A percentile compares a stretch with the other conserved stretches of the same genome.
Evolutionary conservation across 2,113 vertebrate genomes (phyloP).

Genomic region (Nannobrachium achirus): DNA sequence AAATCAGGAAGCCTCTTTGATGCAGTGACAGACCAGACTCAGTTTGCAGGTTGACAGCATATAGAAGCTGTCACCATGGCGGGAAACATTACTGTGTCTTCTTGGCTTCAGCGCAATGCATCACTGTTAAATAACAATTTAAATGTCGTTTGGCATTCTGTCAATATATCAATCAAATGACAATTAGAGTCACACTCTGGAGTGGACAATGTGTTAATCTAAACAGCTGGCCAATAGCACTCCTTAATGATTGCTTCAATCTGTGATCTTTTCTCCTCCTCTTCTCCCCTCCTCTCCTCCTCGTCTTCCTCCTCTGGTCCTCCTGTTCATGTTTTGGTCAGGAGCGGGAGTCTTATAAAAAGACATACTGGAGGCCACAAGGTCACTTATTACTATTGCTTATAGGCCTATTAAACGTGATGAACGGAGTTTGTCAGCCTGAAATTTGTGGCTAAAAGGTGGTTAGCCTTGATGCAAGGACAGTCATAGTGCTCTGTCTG

Average conservation of each 20-base stretch:
- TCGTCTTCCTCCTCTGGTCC: not conserved
- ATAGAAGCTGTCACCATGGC: slow-evolving; percentile 15
- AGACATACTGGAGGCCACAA: slow-evolving; percentile 1
- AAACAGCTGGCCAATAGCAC: not conserved
- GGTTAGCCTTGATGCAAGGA: slow-evolving; percentile 23
- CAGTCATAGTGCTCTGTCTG: slow-evolving; percentile 32
- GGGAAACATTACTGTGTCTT: slow-evolving; percentile 12
- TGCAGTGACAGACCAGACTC: slow-evolving; percentile 44
- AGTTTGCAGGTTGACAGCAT: slow-evolving; percentile 46
- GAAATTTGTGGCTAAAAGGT: too few species aligned
- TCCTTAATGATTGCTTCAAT: not conserved
- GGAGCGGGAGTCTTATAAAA: slow-evolving; percentile 14
- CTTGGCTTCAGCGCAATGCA: not conserved
- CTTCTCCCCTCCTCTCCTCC: not conserved
- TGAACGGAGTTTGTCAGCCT: slow-evolving; percentile 20
- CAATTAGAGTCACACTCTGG: slow-evolving; percentile 1
- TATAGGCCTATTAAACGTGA: slow-evolving; percentile 16
- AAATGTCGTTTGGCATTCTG: not conserved
- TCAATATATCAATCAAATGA: slow-evolving; percentile 1
- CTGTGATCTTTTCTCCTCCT: not conserved
- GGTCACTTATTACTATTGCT: slow-evolving; percentile 20
- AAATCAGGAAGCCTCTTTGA: slow-evolving; percentile 44
- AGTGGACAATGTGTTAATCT: not conserved
- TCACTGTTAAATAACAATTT: not conserved
- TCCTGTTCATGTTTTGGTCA: not conserved